Percentiles rank a stretch among this genome's conserved stretches.
phyloP scores from a whole-genome alignment of 2,113 vertebrate species.

The Chlorodrepanis virens region DNA sequence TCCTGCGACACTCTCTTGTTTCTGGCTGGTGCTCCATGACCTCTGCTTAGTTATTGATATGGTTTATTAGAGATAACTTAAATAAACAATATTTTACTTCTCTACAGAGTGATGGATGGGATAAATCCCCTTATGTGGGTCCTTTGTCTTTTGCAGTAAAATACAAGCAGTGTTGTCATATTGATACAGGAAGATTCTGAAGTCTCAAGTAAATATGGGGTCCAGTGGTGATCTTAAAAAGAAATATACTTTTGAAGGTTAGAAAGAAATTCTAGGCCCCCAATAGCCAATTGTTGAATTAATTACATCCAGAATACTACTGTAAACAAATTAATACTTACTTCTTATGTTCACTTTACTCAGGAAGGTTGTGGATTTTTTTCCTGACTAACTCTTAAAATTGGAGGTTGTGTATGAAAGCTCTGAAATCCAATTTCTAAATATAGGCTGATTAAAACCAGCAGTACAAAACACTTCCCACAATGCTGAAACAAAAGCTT shows the following conservation, averaged over 20 bases:
- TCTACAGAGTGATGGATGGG: background rate
- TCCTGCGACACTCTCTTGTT: background rate
- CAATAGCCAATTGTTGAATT: background rate
- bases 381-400: background rate
- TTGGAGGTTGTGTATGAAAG: background rate
- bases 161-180: background rate
- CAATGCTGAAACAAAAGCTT: background rate
- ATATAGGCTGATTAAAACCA: background rate
- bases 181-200: background rate
- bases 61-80: background rate
- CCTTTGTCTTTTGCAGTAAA: background rate
- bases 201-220: background rate
- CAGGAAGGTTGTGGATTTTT: background rate
- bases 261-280: background rate
- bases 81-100: background rate
- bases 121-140: background rate
- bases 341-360: background rate
- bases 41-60: background rate
- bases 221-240: background rate
- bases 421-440: background rate
- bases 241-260: background rate
- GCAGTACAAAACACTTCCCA: background rate
- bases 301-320: background rate
- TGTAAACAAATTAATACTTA: background rate
- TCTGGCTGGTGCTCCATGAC: background rate